A percentile compares a stretch with the other conserved stretches of the same genome.
Evolutionary conservation across 2,797 vertebrate species (phyloP).

Genomic region (Morus bassanus): DNA sequence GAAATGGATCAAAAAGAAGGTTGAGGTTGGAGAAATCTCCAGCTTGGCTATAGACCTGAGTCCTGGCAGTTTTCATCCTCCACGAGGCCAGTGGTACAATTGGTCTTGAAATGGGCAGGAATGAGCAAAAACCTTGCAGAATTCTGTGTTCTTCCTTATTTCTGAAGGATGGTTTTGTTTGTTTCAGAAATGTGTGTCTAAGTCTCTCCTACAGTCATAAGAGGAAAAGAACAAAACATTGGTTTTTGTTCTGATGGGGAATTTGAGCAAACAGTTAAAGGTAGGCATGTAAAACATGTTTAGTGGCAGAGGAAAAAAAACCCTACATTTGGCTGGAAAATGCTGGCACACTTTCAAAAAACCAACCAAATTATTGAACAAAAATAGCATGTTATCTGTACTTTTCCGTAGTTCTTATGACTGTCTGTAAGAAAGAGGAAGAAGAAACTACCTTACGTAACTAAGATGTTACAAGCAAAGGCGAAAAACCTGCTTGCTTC

Average conservation of each 20-base stretch:
- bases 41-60: background rate
- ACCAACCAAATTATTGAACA: background rate
- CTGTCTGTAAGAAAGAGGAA: constrained; percentile 4
- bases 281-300: background rate
- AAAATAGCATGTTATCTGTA: background rate
- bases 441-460: background rate
- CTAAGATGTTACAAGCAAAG: background rate
- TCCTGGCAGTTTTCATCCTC: background rate
- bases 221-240: background rate
- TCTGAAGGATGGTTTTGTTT: background rate
- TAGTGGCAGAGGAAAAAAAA: background rate
- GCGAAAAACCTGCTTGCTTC: background rate
- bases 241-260: background rate
- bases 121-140: background rate
- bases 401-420: background rate
- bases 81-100: accelerated
- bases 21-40: background rate
- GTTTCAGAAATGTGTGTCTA: background rate
- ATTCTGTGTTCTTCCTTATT: background rate
- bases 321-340: background rate
- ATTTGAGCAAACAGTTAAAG: background rate
- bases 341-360: background rate
- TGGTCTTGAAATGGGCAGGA: background rate
- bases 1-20: background rate
- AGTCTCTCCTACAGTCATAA: background rate